Evolutionary conservation across 2,797 vertebrate genomes (phyloP).

Genomic region (Enteromius fasciolatus): DNA sequence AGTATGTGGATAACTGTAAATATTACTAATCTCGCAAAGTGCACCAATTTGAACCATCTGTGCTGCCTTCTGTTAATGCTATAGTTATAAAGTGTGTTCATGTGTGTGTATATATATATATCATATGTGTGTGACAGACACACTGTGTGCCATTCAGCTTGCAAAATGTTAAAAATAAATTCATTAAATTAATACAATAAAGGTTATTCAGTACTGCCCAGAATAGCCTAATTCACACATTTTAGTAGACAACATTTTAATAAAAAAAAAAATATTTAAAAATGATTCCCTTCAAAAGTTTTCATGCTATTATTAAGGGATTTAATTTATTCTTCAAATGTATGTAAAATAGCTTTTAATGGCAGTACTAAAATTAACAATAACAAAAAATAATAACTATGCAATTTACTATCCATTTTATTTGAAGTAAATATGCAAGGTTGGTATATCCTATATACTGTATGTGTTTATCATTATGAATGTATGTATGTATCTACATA

Average conservation of each 20-base stretch:
- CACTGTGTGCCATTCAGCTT: neutral
- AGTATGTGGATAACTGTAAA: constrained; percentile 41
- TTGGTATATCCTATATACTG: neutral
- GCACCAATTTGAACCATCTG: constrained; percentile 40
- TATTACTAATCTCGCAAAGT: constrained; percentile 26
- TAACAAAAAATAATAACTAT: neutral
- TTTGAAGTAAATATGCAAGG: neutral
- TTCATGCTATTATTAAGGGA: neutral
- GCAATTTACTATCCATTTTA: neutral
- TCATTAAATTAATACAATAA: neutral
- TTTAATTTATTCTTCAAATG: neutral
- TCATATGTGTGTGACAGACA: neutral
- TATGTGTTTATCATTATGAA: neutral
- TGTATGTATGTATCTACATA: too few relatives aligned
- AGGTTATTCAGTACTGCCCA: neutral
- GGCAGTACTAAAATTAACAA: neutral
- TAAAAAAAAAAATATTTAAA: neutral
- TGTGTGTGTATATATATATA: neutral
- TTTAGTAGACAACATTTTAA: neutral
- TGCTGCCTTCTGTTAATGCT: constrained; percentile 33
- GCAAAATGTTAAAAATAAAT: neutral
- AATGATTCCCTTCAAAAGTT: neutral
- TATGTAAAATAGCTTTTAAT: neutral
- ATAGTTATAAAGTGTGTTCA: neutral
- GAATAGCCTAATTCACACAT: neutral